These are phyloP conservation scores for Steinernema carpocapsae DNA, from an alignment of 2,888 invertebrate genomes.

Conservation along the genomic window DNA sequence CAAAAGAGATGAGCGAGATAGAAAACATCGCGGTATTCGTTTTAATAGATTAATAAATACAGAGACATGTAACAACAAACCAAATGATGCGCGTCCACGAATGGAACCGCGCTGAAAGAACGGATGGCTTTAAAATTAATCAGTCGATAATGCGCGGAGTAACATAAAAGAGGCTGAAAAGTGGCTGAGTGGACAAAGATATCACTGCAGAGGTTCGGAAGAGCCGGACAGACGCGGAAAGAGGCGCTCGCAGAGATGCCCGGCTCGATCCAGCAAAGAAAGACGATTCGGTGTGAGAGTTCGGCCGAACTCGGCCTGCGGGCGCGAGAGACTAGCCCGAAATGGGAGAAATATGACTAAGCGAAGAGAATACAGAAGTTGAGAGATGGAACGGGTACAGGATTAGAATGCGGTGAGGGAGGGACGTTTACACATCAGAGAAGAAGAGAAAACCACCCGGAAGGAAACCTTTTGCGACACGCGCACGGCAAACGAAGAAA, in stretches of 20 bases:
- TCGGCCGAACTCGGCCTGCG: not conserved
- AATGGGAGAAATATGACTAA: not conserved
- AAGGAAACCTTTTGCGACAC: constrained; percentile 33
- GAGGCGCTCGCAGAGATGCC: not conserved
- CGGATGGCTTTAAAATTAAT: not conserved
- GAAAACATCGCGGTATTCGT: not conserved
- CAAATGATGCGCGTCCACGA: constrained; percentile 10
- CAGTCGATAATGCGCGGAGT: not conserved
- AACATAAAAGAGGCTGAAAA: not conserved
- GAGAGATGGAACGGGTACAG: not conserved
- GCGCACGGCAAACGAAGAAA: constrained; percentile 30
- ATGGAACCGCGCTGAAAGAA: constrained; percentile 28
- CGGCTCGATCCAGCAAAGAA: constrained; percentile 5
- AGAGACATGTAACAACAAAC: not conserved
- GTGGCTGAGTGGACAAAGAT: not conserved
- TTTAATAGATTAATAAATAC: constrained; percentile 22
- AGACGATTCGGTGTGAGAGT: constrained; percentile 32
- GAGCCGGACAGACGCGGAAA: not conserved
- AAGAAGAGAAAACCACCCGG: constrained; percentile 13
- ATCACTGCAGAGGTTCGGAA: not conserved
- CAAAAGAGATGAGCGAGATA: not conserved
- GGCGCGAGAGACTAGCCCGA: not conserved
- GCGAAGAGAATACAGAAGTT: not conserved
- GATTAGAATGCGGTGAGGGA: not conserved
- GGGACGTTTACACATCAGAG: not conserved